These are phyloP conservation scores for Pterois miles DNA, from an alignment of 2,797 vertebrate species.

Conservation along the genomic window DNA sequence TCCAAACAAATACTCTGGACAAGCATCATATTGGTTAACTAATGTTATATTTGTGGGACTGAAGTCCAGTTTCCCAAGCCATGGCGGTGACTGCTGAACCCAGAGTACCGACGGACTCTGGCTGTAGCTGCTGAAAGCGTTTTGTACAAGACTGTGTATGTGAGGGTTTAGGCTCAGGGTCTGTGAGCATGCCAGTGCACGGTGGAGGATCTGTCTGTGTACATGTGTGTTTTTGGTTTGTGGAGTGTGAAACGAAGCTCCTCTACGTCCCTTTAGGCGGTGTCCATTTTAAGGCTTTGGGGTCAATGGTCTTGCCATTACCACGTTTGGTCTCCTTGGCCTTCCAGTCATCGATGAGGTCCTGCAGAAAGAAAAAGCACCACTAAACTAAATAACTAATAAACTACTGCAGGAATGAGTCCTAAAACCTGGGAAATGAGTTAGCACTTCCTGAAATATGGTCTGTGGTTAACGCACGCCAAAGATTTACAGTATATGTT, in stretches of 20 bases:
- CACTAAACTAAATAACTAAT: no score
- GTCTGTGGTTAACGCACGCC: no score
- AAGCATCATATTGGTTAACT: not conserved
- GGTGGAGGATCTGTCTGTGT: constrained; percentile 11
- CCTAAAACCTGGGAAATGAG: no score
- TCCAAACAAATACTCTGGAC: not conserved
- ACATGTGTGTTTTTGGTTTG: constrained; percentile 9
- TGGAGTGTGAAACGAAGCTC: constrained; percentile 34
- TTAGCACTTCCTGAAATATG: no score
- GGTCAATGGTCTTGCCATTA: constrained; percentile 94
- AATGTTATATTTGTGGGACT: not conserved
- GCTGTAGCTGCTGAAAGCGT: constrained; percentile 29
- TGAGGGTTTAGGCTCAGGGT: constrained; percentile 28
- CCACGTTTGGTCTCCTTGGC: constrained; percentile 96
- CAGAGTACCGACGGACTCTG: constrained; percentile 6
- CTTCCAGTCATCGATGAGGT: constrained; percentile 98
- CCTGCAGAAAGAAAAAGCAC: constrained; percentile 77
- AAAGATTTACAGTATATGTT: no score
- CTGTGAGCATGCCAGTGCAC: constrained; percentile 55
- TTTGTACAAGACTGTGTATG: constrained; percentile 5
- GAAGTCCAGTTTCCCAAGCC: not conserved
- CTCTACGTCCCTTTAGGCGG: constrained; percentile 95
- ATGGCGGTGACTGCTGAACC: constrained; percentile 44
- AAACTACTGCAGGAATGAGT: no score
- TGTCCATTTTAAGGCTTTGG: constrained; percentile 97